Conservation (phyloP, 2,797 vertebrate genomes). For the Okamejei kenojei region DNA sequence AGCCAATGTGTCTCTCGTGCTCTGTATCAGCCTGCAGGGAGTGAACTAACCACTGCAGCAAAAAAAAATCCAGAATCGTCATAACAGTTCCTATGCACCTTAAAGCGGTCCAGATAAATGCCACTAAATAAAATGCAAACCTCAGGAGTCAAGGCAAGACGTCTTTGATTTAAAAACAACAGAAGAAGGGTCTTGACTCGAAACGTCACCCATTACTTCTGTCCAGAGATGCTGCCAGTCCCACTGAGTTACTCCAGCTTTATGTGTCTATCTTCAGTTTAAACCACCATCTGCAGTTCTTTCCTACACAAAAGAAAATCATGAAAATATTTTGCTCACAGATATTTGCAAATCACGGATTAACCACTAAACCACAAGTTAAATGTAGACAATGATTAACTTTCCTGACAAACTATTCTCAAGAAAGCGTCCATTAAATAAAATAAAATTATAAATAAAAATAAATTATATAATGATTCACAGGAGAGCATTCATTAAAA, state of each 20-base stretch:
- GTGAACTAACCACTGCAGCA: not conserved
- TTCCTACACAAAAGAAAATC: not conserved
- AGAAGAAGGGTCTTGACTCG: not conserved
- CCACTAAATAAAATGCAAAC: not conserved
- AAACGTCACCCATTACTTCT: too few relatives aligned
- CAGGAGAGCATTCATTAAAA: not conserved
- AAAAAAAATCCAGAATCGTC: not conserved
- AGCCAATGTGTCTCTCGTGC: slow-evolving; percentile 20
- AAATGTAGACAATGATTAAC: not conserved
- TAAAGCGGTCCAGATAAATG: not conserved
- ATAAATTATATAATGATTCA: not conserved
- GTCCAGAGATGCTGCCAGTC: too few relatives aligned
- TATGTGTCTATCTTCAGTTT: too few relatives aligned
- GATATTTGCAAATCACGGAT: not conserved
- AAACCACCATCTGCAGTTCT: too few relatives aligned
- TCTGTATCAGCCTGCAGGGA: slow-evolving; percentile 10
- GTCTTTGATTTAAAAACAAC: slow-evolving; percentile 5
- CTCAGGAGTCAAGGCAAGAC: not conserved
- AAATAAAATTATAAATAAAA: too few relatives aligned
- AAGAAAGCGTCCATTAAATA: not conserved
- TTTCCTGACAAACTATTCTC: not conserved
- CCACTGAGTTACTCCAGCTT: too few relatives aligned
- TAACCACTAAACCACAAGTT: not conserved
- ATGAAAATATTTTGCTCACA: not conserved
- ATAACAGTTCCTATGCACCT: not conserved